Base-by-base conservation (phyloP, 1,140 invertebrate species). In the Procambarus clarkii region DNA sequence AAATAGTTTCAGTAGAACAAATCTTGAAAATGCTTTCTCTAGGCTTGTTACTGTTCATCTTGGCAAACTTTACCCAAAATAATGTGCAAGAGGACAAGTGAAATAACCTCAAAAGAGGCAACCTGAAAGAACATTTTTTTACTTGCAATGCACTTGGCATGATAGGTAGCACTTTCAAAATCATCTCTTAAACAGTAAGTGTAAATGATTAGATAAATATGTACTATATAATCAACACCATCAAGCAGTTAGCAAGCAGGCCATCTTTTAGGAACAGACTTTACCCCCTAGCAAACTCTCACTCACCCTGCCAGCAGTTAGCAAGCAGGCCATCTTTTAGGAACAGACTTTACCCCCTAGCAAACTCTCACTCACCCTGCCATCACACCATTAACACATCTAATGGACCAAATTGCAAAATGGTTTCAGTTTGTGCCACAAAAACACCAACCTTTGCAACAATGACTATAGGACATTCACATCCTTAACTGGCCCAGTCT, bases 191-290 rank as follows among this genome's bases (percentile, higher is more conserved):
- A 91, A 69, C 74, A 91, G 46, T 83, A 91, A 80, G 82, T 91
- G 89, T 91, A 91, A 91, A 85, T 90, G 88, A 90, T 85, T 91
- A 91, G 89, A 86, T 91, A 91, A 91, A 91, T 91, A 91, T 91
- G 89, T 91, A 91, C 89, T 91, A 91, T 91, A 91, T 85, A 91
- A 91, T 91, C 83, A 91, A 91, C 89, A 91, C 82, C 89, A 91
- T 80, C 89, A 91, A 86, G 89, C 89, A 85, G 81, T 91, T 69
- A 91, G 89, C 89, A 91, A 91, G 89, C 89, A 91, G 89, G 89
- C 89, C 89, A 86, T 91, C 89, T 85, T 54, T 76, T 91, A 91
- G 89, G 89, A 91, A 91, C 89, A 84, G 76, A 85, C 89, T 69
- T 34, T 24, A 60, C 58, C 45, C n/a, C 87, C 87, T 48, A 71